Evolutionary conservation across 2,888 invertebrate genomes (phyloP).

Genomic region (Phragmatobia fuliginosa): DNA sequence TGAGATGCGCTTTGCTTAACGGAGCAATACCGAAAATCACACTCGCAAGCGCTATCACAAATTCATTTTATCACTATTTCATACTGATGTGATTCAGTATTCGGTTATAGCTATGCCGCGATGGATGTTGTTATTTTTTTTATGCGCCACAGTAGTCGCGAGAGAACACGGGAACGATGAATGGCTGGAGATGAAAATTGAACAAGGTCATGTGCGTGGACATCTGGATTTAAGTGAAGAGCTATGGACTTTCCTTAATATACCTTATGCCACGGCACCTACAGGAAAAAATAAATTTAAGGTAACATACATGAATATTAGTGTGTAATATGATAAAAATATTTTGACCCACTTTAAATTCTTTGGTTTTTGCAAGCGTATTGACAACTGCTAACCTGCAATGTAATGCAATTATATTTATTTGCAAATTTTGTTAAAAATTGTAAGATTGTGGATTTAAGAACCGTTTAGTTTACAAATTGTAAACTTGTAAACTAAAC

Average conservation of each 20-base stretch:
- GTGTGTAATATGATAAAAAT: no score
- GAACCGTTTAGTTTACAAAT: no score
- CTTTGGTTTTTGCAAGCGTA: no score
- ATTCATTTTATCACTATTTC: background rate
- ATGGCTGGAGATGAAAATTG: slow-evolving; percentile 46
- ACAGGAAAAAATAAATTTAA: slow-evolving; percentile 56
- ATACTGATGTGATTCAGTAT: slow-evolving; percentile 1
- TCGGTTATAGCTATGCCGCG: background rate
- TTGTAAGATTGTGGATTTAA: no score
- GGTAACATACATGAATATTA: no score
- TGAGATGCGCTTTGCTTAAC: background rate
- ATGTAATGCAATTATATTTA: no score
- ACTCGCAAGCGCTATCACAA: background rate
- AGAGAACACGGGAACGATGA: slow-evolving; percentile 11
- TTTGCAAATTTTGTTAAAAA: no score
- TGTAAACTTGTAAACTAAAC: no score
- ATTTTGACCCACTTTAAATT: no score
- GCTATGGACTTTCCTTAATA: slow-evolving; percentile 56
- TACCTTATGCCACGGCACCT: slow-evolving; percentile 66
- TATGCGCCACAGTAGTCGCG: slow-evolving; percentile 6
- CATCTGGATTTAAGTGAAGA: slow-evolving; percentile 48
- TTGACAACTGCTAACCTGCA: no score
- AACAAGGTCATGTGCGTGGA: slow-evolving; percentile 60
- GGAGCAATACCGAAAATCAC: background rate
- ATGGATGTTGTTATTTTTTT: slow-evolving; percentile 10